Percentiles rank a stretch among this genome's conserved stretches.
These are phyloP conservation scores for Ormia ochracea DNA, from an alignment of 2,888 invertebrate genomes.

Conservation along the genomic window DNA sequence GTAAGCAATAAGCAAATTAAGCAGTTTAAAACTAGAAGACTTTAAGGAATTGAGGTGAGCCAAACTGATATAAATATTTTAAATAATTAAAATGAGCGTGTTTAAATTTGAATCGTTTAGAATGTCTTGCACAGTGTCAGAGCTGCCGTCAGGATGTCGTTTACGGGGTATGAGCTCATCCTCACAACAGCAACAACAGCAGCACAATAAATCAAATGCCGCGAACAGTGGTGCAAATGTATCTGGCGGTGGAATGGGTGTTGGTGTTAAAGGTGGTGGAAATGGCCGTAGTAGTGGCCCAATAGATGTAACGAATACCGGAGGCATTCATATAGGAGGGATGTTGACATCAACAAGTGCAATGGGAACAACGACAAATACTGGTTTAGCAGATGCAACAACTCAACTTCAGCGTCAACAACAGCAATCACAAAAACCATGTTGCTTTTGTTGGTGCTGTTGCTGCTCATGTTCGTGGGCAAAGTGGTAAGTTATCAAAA, in stretches of 20 bases:
- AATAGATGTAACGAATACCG: conserved; percentile 66
- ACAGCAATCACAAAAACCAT: conserved; percentile 79
- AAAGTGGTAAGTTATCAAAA: conserved; percentile 74
- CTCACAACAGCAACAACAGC: conserved; percentile 73
- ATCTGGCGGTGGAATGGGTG: conserved; percentile 66
- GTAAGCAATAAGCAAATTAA: conserved; percentile 59
- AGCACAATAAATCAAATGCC: conserved; percentile 70
- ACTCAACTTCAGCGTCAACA: conserved; percentile 69
- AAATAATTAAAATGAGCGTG: too few relatives aligned
- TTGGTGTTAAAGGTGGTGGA: conserved; percentile 66
- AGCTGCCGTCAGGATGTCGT: conserved; percentile 77
- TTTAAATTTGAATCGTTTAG: conserved; percentile 65
- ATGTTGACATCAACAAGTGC: conserved; percentile 67
- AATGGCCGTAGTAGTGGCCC: conserved; percentile 54
- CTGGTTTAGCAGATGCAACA: conserved; percentile 62
- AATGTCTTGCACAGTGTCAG: conserved; percentile 81
- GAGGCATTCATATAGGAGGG: conserved; percentile 69
- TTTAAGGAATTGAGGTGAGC: conserved; percentile 57
- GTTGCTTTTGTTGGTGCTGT: conserved; percentile 84
- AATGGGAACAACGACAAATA: conserved; percentile 65
- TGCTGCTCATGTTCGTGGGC: conserved; percentile 84
- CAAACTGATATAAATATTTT: too few relatives aligned
- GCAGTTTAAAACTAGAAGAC: conserved; percentile 59
- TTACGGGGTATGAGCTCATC: conserved; percentile 77
- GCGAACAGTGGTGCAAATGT: conserved; percentile 64